Evolutionary conservation across 1,140 invertebrate species (phyloP).

Genomic region (Penaeus chinensis): DNA sequence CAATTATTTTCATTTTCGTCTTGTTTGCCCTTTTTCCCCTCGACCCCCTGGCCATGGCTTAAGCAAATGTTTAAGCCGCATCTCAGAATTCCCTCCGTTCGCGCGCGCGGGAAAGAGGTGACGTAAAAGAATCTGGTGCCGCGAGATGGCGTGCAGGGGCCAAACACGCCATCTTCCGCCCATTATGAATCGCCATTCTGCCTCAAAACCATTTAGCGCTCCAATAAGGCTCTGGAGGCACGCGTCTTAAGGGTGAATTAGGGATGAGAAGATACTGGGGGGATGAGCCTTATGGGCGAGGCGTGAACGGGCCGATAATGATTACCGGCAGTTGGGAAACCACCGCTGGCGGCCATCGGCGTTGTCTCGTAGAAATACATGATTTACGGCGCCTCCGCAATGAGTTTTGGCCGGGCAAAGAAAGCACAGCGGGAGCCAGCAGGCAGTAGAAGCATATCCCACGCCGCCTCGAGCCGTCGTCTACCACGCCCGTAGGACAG

Average conservation of each 20-base stretch:
- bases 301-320: constrained; percentile 63
- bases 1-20: constrained; percentile 39
- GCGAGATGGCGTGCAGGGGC: constrained; percentile 37
- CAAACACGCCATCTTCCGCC: constrained; percentile 51
- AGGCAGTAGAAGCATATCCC: constrained; percentile 19
- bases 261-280: not conserved
- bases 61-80: constrained; percentile 39
- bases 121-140: constrained; percentile 19
- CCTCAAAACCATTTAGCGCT: constrained; percentile 58
- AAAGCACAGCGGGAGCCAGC: constrained; percentile 54
- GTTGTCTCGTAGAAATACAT: constrained; percentile 64
- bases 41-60: not conserved
- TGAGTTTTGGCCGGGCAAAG: constrained; percentile 64
- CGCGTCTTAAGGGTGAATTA: constrained; percentile 39
- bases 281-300: constrained; percentile 58
- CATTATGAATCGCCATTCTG: constrained; percentile 60
- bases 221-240: constrained; percentile 52
- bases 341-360: constrained; percentile 59
- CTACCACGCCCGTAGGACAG: not conserved
- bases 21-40: too few species aligned
- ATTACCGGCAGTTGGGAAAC: constrained; percentile 64
- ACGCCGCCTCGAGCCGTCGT: not conserved
- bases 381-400: constrained; percentile 62
- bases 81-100: constrained; percentile 19
- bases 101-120: not conserved